Base-by-base conservation (phyloP, 2,113 vertebrate genomes). In the Lonchura striata region DNA sequence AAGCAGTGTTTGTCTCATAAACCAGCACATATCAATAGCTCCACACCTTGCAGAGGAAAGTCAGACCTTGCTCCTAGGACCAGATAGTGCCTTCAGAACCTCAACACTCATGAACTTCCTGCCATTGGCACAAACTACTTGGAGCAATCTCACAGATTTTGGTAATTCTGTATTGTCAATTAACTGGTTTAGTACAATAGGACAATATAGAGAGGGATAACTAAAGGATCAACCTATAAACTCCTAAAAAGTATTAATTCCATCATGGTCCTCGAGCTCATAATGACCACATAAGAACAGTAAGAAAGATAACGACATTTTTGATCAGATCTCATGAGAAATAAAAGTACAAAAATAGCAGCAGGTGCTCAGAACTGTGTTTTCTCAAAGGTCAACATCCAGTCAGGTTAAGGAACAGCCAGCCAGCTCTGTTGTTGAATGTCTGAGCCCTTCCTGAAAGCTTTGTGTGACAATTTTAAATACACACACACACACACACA, bases 201-300 rank as follows among this genome's bases (percentile, higher is more conserved):
- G 27, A 63, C 54, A 57, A 31, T 13, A 87, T 1, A 63, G 41
- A 31, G 13, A 16, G 52, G 46, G 13, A 35, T 21, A 57, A 54
- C 10, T 50, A 15, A n/a, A 70, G 22, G 8, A 31, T 59, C 47
- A 81, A 31, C 52, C 61, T 22, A 65, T 4, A 77, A 59, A 42
- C 7, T 20, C 31, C 44, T 57, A 9, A 46, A 54, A n/a, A 86
- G 10, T 37, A 33, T 24, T 35, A 35, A 46, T 54, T 63, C 63
- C 27, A 44, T 31, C 42, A 10, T 6, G 13, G 18, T 57, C 46
- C 46, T 65, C 0, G 0, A 66, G 30, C 24, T 82, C 47, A 28
- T 52, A 52, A 64, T 13, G 4, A 50, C 15, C 19, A 77, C 2
- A 4, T 50, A 47, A 70, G 49, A 86, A 11, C 10, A 39, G 25